phyloP scores from a whole-genome alignment of 2,113 vertebrate species.

The Megaleporinus macrocephalus region DNA sequence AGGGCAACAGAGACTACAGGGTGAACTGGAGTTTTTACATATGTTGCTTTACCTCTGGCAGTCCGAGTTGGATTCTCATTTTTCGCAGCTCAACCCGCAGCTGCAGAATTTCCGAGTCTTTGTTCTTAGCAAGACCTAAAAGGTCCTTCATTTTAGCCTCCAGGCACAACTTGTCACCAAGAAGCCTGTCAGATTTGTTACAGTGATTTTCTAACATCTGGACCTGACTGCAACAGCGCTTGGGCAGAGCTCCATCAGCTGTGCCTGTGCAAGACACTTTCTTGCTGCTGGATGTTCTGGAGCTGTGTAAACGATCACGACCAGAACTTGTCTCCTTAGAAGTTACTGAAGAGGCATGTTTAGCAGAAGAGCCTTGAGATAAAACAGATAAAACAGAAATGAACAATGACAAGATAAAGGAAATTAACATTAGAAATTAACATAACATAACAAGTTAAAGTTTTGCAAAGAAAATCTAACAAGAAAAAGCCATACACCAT shows the following conservation, averaged over 20 bases:
- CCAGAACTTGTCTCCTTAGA: constrained; percentile 86
- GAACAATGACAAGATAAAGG: neutral
- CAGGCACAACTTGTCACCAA: constrained; percentile 83
- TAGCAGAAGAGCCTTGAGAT: constrained; percentile 73
- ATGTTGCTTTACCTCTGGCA: constrained; percentile 50
- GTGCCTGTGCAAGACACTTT: constrained; percentile 72
- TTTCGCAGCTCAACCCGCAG: constrained; percentile 82
- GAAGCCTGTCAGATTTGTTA: constrained; percentile 91
- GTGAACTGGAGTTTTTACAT: too few species aligned
- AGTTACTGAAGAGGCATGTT: constrained; percentile 80
- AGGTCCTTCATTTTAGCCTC: constrained; percentile 87
- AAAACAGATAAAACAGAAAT: constrained; percentile 1
- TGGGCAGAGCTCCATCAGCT: constrained; percentile 67
- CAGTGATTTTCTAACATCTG: constrained; percentile 80
- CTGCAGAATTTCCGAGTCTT: constrained; percentile 86
- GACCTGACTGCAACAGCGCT: constrained; percentile 83
- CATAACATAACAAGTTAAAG: too few species aligned
- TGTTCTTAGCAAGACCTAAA: constrained; percentile 82
- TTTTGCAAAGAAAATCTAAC: too few species aligned
- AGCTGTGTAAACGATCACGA: constrained; percentile 85
- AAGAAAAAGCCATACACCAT: too few species aligned
- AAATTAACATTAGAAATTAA: too few species aligned
- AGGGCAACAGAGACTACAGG: too few species aligned
- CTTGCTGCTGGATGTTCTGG: constrained; percentile 85
- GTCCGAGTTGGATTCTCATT: constrained; percentile 84